Evolutionary conservation across 2,888 invertebrate genomes (phyloP).

Genomic region (Falcaria lacertinaria): DNA sequence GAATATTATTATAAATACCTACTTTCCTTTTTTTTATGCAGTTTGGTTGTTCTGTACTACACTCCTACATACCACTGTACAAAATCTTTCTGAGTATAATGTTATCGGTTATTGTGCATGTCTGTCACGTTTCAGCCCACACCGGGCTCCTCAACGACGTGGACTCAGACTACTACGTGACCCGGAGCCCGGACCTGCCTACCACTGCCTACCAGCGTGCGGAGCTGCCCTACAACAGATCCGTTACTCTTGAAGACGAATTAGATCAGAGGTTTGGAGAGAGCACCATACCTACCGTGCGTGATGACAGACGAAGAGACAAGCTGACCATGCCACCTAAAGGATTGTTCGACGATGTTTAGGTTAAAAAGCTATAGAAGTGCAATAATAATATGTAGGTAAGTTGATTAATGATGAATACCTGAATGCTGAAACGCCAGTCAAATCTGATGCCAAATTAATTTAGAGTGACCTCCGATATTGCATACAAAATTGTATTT

Average conservation of each 20-base stretch:
- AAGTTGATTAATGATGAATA: no score
- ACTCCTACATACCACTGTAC: no score
- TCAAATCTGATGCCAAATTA: no score
- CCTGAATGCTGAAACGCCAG: no score
- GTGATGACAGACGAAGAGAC: slow-evolving; percentile 45
- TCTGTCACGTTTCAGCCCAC: slow-evolving; percentile 80
- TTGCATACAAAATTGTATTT: no score
- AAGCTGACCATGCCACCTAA: slow-evolving; percentile 85
- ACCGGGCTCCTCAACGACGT: slow-evolving; percentile 89
- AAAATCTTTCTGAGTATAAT: slow-evolving; percentile 26
- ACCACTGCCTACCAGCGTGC: slow-evolving; percentile 49
- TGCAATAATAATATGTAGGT: no score
- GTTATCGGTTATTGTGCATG: slow-evolving; percentile 71
- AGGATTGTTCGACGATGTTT: slow-evolving; percentile 92
- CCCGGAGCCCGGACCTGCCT: slow-evolving; percentile 54
- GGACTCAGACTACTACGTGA: slow-evolving; percentile 86
- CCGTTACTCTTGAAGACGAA: slow-evolving; percentile 67
- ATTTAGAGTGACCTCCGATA: no score
- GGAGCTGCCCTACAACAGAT: slow-evolving; percentile 47
- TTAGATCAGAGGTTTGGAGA: slow-evolving; percentile 83
- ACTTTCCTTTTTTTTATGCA: no score
- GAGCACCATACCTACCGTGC: slow-evolving; percentile 73
- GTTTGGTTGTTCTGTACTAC: no score
- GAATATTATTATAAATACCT: no score
- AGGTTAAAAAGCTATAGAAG: slow-evolving; percentile 19